Percentiles rank a stretch among this genome's conserved stretches.
These are phyloP conservation scores for Dicyrtomina minuta DNA, from an alignment of 2,888 invertebrate species.

Conservation along the genomic window DNA sequence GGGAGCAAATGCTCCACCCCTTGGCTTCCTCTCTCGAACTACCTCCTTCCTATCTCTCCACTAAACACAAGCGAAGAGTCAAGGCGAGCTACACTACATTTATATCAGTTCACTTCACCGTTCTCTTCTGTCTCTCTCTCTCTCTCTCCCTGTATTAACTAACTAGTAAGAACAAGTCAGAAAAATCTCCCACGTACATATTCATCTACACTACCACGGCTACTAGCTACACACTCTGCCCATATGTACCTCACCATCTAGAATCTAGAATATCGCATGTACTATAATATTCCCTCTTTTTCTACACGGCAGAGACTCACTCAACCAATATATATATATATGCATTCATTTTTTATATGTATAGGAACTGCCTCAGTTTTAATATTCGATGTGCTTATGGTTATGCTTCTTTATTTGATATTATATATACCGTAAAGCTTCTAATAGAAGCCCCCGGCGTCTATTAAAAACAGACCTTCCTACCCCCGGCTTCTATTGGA, in stretches of 20 bases:
- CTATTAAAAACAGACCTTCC: no score
- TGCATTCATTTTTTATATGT: no score
- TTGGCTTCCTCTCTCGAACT: constrained; percentile 15
- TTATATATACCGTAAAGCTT: no score
- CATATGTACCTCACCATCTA: no score
- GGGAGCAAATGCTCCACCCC: constrained; percentile 51
- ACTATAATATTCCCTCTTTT: no score
- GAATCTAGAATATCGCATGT: no score
- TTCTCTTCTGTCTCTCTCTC: constrained; percentile 20
- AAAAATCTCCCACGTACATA: background rate
- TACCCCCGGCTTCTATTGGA: no score
- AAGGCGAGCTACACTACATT: background rate
- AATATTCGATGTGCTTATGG: no score
- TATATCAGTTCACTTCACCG: background rate
- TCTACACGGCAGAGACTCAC: background rate
- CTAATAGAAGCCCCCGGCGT: no score
- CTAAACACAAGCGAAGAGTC: background rate
- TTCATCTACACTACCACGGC: background rate
- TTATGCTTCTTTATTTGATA: no score
- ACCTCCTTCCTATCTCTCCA: constrained; percentile 48
- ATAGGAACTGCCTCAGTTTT: no score
- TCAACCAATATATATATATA: no score
- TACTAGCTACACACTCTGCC: background rate
- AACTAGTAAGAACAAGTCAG: background rate
- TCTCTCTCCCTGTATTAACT: background rate